Conservation (phyloP, 1,140 invertebrate species). For the Oedothorax gibbosus region DNA sequence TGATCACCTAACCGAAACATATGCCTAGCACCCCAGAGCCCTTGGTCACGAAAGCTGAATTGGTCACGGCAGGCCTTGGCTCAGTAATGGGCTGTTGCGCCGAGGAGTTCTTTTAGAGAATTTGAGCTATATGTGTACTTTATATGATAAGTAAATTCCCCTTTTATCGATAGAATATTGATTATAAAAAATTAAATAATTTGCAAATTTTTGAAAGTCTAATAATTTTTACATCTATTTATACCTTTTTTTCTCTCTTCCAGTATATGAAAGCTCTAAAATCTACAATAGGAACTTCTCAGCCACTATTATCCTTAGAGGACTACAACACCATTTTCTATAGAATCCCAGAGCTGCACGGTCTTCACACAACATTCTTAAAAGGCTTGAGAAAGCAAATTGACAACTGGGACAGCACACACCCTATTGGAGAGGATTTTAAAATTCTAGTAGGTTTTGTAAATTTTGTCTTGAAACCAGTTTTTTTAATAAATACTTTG, state of each 20-base stretch:
- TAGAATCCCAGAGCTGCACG: conserved; percentile 88
- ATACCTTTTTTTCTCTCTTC: conserved; percentile 63
- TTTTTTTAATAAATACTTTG: background rate
- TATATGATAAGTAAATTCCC: no score
- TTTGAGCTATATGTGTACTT: no score
- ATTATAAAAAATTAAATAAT: background rate
- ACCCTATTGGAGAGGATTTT: conserved; percentile 82
- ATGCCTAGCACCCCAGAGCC: no score
- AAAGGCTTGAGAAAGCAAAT: conserved; percentile 76
- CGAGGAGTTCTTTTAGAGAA: no score
- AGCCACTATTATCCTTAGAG: conserved; percentile 87
- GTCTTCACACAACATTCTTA: conserved; percentile 84
- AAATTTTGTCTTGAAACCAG: no score
- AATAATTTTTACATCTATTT: background rate
- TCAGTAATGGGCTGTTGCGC: no score
- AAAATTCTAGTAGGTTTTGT: conserved; percentile 73
- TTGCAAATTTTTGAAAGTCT: conserved; percentile 5
- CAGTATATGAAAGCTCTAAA: conserved; percentile 94
- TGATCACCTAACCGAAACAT: no score
- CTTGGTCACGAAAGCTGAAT: no score
- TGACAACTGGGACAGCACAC: conserved; percentile 78
- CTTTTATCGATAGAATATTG: no score
- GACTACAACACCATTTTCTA: conserved; percentile 93
- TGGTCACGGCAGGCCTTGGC: no score
- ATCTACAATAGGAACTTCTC: conserved; percentile 85